Evolutionary conservation across 2,797 vertebrate genomes (phyloP).

Genomic region (Enteromius paludinosus): DNA sequence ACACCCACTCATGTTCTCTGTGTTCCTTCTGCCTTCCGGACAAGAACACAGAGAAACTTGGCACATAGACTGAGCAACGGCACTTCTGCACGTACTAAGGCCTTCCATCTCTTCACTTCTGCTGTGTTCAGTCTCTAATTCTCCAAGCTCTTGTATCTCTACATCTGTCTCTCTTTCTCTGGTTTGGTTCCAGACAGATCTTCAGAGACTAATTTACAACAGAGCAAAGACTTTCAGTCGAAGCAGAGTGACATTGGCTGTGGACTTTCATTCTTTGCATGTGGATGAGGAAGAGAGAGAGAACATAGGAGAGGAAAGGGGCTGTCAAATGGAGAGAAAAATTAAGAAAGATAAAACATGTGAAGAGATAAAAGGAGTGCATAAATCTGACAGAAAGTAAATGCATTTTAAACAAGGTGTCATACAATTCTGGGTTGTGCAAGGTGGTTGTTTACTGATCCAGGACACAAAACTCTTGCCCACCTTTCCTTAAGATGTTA

Average conservation of each 20-base stretch:
- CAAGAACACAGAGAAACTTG: constrained; percentile 7
- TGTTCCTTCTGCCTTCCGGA: constrained; percentile 46
- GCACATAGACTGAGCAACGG: constrained; percentile 12
- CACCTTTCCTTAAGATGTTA: neutral
- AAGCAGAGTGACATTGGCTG: neutral
- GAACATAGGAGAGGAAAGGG: neutral
- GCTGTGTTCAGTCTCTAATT: neutral
- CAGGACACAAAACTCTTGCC: neutral
- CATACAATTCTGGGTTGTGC: neutral
- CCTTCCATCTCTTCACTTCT: neutral
- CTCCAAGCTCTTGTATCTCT: constrained; percentile 22
- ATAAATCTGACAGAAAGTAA: neutral
- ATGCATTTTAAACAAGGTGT: neutral
- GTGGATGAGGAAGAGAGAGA: neutral
- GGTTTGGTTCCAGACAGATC: constrained; percentile 34
- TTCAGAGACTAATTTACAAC: constrained; percentile 49
- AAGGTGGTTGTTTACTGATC: neutral
- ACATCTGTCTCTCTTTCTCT: constrained; percentile 30
- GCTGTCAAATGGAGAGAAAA: neutral
- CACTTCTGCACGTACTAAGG: neutral
- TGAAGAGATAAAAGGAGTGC: constrained; percentile 6
- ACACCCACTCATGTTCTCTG: constrained; percentile 28
- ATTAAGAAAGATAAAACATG: neutral
- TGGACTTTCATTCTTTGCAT: neutral
- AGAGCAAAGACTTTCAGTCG: constrained; percentile 10